Base-by-base conservation (phyloP, 2,113 vertebrate genomes). In the Pangasianodon hypophthalmus region DNA sequence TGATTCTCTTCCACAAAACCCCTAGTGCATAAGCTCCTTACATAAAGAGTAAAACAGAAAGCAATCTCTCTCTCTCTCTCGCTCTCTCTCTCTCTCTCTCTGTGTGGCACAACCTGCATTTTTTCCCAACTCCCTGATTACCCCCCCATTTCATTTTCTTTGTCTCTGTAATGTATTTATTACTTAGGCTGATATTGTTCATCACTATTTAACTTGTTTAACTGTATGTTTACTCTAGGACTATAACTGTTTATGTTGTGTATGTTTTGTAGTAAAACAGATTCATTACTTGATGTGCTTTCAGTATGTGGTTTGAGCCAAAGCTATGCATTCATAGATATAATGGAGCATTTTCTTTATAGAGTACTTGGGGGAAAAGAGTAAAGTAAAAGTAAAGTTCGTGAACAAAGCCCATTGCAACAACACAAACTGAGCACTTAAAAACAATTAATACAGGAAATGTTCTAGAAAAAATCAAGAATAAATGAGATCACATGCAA, bases 21-120 rank as follows among this genome's bases (percentile, higher is more conserved):
- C 91, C 89, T 91, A 91, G 88, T 83, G 48, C 84, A 87, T 95
- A 95, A 96, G 91, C 94, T 92, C 91, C 93, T 95, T 95, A 94
- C 93, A 94, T 93, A 93, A 93, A 95, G 93, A 93, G 94, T 92
- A 91, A 95, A 96, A 95, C 94, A 94, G 91, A 19, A 92, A 88
- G 93, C 94, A 94, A 94, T 95, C 94, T 92, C 87, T 88, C 69
- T 92, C 58, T 90, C 88, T 86, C 62, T 81, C 46, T 69, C 19
- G n/a, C 50, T 60, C 79, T 84, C 48, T 71, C 64, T 54, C 73
- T 52, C 41, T 89, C 88, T 86, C 73, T 81, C 60, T 71, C n/a
- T 69, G 71, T 41, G 48, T 71, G 13, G 2, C 11, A n/a, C 82
- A 62, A 21, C 16, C 60, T 60, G 24, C 83, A 41, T 14, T 64